Evolutionary conservation across 2,888 invertebrate species (phyloP).

Genomic region (Hyposoter didymator): DNA sequence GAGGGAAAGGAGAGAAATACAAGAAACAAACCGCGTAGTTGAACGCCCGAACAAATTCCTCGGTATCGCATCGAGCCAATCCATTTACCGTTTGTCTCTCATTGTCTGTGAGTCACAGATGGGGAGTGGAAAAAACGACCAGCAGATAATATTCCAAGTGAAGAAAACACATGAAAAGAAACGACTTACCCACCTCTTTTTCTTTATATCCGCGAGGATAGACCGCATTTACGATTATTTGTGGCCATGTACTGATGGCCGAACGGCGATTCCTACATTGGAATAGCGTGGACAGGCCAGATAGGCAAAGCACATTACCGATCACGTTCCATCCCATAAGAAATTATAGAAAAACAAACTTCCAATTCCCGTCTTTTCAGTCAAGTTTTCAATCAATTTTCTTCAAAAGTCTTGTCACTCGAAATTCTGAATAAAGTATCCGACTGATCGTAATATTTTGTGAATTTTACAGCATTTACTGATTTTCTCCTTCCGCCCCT

Average conservation of each 20-base stretch:
- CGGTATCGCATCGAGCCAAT: conserved; percentile 63
- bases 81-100: conserved; percentile 68
- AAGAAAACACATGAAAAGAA: conserved; percentile 21
- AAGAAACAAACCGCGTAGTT: conserved; percentile 47
- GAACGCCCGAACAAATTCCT: conserved; percentile 70
- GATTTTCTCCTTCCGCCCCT: too few relatives aligned
- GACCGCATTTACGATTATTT: conserved; percentile 23
- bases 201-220: background rate
- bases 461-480: background rate
- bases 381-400: background rate
- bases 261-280: background rate
- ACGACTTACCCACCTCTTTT: conserved; percentile 3
- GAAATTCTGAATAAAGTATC: background rate
- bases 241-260: conserved; percentile 16
- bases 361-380: background rate
- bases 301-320: background rate
- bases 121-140: conserved; percentile 13
- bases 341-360: background rate
- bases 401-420: background rate
- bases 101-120: conserved; percentile 39
- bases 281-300: background rate
- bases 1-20: conserved; percentile 23
- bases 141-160: conserved; percentile 25
- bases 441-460: background rate
- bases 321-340: background rate